Conservation (phyloP, 2,797 vertebrate genomes). For the Eremophila alpestris region DNA sequence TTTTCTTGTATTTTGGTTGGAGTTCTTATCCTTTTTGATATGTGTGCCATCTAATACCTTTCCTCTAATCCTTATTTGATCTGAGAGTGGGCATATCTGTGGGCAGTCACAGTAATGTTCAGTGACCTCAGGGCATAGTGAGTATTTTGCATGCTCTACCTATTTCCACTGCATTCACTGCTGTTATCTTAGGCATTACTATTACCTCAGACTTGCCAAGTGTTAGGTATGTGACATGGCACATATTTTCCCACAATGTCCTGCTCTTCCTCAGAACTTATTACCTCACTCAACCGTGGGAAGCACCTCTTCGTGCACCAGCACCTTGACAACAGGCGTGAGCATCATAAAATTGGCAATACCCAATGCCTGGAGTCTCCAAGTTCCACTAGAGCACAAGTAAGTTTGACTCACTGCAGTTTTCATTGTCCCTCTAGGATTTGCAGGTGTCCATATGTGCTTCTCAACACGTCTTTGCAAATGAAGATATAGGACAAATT, state of each 20-base stretch:
- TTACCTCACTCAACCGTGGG: neutral
- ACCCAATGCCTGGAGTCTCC: neutral
- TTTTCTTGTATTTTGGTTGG: accelerated
- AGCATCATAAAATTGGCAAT: neutral
- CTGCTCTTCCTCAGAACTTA: neutral
- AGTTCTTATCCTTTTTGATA: neutral
- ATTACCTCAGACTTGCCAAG: slow-evolving; percentile 14
- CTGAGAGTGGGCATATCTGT: neutral
- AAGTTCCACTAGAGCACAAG: neutral
- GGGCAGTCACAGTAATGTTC: neutral
- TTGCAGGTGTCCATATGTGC: neutral
- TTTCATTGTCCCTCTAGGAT: neutral
- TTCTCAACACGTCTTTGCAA: neutral
- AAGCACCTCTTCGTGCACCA: neutral
- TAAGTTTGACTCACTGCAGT: neutral
- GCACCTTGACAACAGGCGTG: neutral
- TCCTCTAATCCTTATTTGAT: neutral
- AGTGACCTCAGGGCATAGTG: slow-evolving; percentile 19
- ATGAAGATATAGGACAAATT: neutral
- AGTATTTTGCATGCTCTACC: slow-evolving; percentile 27
- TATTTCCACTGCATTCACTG: neutral
- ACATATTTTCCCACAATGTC: slow-evolving; percentile 29
- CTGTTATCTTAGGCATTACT: neutral
- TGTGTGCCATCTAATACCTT: neutral
- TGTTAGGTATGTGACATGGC: slow-evolving; percentile 22